Evolutionary conservation across 2,888 invertebrate genomes (phyloP).

Genomic region (Standfussiana lucernea): DNA sequence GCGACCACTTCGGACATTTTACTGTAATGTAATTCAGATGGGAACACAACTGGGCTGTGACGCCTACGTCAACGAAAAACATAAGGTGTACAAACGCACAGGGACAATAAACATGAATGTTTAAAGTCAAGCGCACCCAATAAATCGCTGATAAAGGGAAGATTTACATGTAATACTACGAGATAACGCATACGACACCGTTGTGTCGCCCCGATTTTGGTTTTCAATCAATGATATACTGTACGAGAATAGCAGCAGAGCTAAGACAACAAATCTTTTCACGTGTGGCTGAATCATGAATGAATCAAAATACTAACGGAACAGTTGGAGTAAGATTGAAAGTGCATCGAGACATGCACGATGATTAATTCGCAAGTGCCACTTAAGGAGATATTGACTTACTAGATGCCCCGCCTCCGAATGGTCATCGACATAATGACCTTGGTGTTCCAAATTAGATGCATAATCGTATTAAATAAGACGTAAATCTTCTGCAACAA

Average conservation of each 20-base stretch:
- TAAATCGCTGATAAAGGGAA: conserved; percentile 87
- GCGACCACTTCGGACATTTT: conserved; percentile 75
- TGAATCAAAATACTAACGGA: conserved; percentile 79
- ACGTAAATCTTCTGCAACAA: conserved; percentile 80
- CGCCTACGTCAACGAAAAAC: conserved; percentile 87
- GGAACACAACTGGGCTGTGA: conserved; percentile 82
- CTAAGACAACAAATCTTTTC: conserved; percentile 65
- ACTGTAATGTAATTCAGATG: conserved; percentile 80
- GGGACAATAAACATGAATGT: conserved; percentile 85
- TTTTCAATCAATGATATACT: conserved; percentile 74
- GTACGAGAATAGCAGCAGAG: conserved; percentile 56
- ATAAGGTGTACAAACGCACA: conserved; percentile 76
- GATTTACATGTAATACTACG: conserved; percentile 83
- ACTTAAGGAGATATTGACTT: conserved; percentile 85
- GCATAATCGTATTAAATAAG: conserved; percentile 82
- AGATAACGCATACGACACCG: conserved; percentile 81
- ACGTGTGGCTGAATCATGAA: conserved; percentile 71
- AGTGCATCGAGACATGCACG: conserved; percentile 84
- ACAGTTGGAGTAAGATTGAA: conserved; percentile 83
- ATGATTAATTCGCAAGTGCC: conserved; percentile 85
- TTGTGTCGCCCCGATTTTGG: conserved; percentile 76
- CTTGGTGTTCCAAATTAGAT: conserved; percentile 82
- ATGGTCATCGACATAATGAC: conserved; percentile 80
- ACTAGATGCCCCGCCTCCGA: conserved; percentile 80
- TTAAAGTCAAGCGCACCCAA: conserved; percentile 84